Percentiles rank a stretch among this genome's conserved stretches.
phyloP scores from a whole-genome alignment of 92 coral and sea anemone genomes.

The Actinernus sp. region DNA sequence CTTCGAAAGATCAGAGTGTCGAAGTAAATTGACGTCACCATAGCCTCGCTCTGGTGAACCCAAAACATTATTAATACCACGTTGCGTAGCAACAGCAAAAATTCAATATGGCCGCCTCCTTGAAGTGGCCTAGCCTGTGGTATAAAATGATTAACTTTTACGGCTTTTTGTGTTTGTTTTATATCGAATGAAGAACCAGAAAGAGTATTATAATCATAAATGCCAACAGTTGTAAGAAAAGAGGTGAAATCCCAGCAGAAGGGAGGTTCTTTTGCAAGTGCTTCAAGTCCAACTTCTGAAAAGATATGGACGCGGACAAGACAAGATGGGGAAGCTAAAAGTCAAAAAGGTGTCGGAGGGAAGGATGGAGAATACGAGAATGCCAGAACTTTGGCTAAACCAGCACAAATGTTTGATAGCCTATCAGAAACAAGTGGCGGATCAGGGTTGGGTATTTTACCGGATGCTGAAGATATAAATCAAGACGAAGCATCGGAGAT shows the following conservation, averaged over 20 bases:
- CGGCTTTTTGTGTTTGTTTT: background rate
- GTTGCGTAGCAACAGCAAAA: constrained; percentile 66
- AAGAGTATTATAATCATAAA: background rate
- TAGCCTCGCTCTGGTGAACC: constrained; percentile 16
- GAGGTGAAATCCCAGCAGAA: constrained; percentile 26
- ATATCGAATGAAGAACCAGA: background rate
- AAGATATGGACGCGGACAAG: background rate
- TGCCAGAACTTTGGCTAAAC: constrained; percentile 15
- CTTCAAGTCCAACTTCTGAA: constrained; percentile 18
- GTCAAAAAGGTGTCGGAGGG: background rate
- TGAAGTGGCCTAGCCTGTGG: background rate
- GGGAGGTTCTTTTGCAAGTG: constrained; percentile 3
- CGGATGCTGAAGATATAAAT: constrained; percentile 14
- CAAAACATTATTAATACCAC: constrained; percentile 1
- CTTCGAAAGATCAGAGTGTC: background rate
- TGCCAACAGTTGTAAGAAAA: constrained; percentile 40
- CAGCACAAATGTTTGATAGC: constrained; percentile 5
- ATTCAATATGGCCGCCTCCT: constrained; percentile 77
- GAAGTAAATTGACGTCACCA: constrained; percentile 35
- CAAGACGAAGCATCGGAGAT: constrained; percentile 34
- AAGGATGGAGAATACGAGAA: background rate
- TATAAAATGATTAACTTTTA: background rate
- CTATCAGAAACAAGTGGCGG: constrained; percentile 47
- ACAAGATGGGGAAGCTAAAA: background rate
- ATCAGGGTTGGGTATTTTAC: constrained; percentile 68